Evolutionary conservation across 2,797 vertebrate genomes (phyloP).

Genomic region (Heliangelus exortis): DNA sequence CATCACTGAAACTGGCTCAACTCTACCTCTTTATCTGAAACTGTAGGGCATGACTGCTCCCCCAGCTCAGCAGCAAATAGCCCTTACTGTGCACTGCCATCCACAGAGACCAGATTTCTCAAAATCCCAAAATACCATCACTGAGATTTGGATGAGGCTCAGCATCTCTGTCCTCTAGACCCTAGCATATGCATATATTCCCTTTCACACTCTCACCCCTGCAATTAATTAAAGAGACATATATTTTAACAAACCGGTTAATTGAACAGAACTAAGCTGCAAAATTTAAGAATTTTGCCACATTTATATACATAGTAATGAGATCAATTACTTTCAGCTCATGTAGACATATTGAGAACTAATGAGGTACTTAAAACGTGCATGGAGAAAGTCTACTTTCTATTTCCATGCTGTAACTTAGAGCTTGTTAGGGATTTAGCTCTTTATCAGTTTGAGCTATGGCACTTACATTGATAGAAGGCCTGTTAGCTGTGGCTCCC

Average conservation of each 20-base stretch:
- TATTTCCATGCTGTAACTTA: constrained; percentile 25
- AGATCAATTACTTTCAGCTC: constrained; percentile 58
- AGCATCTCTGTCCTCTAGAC: background rate
- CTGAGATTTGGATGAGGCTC: constrained; percentile 9
- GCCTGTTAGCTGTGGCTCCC: constrained; percentile 25
- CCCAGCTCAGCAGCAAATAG: background rate
- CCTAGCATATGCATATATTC: constrained; percentile 33
- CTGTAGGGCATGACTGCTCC: accelerated
- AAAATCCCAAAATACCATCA: background rate
- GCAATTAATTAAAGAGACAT: constrained; percentile 50
- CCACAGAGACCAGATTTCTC: background rate
- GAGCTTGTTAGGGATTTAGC: constrained; percentile 58
- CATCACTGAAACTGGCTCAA: background rate
- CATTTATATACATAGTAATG: constrained; percentile 47
- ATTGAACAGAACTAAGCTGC: constrained; percentile 45
- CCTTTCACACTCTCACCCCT: background rate
- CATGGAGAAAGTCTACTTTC: constrained; percentile 10
- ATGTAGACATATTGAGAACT: constrained; percentile 59
- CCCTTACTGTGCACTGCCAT: background rate
- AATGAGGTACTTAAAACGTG: constrained; percentile 60
- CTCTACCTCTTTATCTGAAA: background rate
- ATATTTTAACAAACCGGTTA: constrained; percentile 56
- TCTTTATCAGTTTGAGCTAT: constrained; percentile 53
- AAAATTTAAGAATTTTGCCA: constrained; percentile 47
- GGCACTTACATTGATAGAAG: constrained; percentile 38